Base-by-base conservation (phyloP, 2,888 invertebrate species). In the Drosophila diplacantha region DNA sequence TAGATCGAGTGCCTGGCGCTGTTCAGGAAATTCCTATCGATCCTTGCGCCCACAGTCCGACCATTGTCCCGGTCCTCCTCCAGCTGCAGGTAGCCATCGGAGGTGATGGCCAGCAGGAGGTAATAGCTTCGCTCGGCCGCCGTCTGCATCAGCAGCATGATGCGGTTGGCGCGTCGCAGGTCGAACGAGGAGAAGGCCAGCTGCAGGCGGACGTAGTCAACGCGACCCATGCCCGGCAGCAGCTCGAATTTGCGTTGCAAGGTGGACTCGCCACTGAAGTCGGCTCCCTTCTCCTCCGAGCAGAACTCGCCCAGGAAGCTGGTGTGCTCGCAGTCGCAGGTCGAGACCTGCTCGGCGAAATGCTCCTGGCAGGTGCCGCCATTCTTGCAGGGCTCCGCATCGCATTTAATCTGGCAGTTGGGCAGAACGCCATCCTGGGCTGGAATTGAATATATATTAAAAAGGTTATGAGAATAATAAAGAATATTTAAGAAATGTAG, bases 241-340 rank as follows among this genome's bases (percentile, higher is more conserved):
- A 95, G 87, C 6, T 93, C 90, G 85, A 95, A 95, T 80, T 93
- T 93, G 47, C 95, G 90, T 83, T 94, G 93, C 37, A 96, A 87
- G 65, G 93, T 93, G 18, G 96, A 95, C 84, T 95, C 95, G 0
- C 96, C 96, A 73, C 94, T 94, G 75, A 96, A 96, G 81, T 95
- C 95, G 0, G 96, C 96, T 0, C 95, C 96, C 85, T 95, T 95
- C 86, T 96, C 96, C 88, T 95, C 95, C 73, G 93, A 93, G 83
- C 96, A 96, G 79, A 93, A 92, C 76, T 96, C 95, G 14, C 96
- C 96, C 73, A 95, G 93, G 85, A 96, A 97, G 59, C 96, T 96
- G 0, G 96, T 96, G 66, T 94, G 91, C 76, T 95, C 95, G 75
- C 96, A 97, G 73, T 96, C 93, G 84, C 97, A 97, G 11, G 93